phyloP scores from a whole-genome alignment of 1,140 invertebrate species.

The Heliconius hewitsoni region DNA sequence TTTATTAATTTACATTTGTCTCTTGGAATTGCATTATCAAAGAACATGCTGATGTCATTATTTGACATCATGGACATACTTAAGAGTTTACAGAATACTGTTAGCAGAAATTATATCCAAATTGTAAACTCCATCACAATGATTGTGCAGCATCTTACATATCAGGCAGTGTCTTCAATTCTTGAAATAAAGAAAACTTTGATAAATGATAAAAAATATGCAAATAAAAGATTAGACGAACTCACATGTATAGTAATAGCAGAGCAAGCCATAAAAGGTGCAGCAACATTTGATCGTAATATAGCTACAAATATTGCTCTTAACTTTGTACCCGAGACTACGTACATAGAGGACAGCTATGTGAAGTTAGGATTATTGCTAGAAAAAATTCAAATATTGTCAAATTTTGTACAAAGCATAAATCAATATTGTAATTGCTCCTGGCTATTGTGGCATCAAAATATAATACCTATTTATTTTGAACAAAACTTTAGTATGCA shows the following conservation, averaged over 20 bases:
- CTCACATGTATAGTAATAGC: constrained; percentile 87
- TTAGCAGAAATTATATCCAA: constrained; percentile 83
- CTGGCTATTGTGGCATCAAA: constrained; percentile 92
- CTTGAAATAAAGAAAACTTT: constrained; percentile 80
- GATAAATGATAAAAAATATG: constrained; percentile 77
- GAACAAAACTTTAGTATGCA: constrained; percentile 85
- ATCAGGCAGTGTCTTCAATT: constrained; percentile 83
- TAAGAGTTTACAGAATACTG: constrained; percentile 87
- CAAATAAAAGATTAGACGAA: constrained; percentile 79
- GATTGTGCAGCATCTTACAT: constrained; percentile 86
- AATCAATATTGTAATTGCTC: constrained; percentile 86
- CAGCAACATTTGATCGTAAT: constrained; percentile 84
- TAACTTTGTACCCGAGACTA: constrained; percentile 83
- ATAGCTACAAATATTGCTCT: constrained; percentile 86
- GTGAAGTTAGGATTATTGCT: constrained; percentile 81
- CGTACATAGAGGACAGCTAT: constrained; percentile 81
- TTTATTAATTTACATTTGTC: constrained; percentile 92
- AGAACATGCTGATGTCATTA: constrained; percentile 87
- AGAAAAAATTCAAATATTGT: constrained; percentile 84
- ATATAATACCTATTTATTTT: constrained; percentile 89
- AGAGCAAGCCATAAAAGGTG: constrained; percentile 87
- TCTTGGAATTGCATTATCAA: constrained; percentile 89
- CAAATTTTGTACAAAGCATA: constrained; percentile 83
- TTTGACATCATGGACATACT: constrained; percentile 92
- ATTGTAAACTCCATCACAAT: constrained; percentile 84